Base-by-base conservation (phyloP, 2,888 invertebrate genomes). In the Meloe dianella region DNA sequence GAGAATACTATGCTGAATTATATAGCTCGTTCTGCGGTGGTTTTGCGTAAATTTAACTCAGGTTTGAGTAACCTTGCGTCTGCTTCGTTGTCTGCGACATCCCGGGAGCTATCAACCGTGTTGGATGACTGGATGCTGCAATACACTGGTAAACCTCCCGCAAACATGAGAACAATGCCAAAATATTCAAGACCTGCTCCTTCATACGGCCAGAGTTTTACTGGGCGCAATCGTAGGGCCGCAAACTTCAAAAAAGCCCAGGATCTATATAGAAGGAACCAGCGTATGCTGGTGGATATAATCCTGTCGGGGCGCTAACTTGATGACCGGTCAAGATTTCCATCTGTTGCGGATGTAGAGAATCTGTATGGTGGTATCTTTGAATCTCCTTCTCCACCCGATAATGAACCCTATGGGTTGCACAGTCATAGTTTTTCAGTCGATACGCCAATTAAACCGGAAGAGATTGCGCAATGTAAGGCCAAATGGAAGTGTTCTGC, bases 231-330 rank as follows among this genome's bases (percentile, higher is more conserved):
- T 7, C 35, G 17, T 17, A 60, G 67, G 17, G 61, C 61, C 0
- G 32, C 65, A 10, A 29, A 30, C 0, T 70, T 20, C 38, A 71
- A 71, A 38, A 69, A 69, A 60, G 67, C 67, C 9, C 71, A 71
- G 41, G 71, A 70, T 20, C 62, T 72, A 5, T 72, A 38, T 57
- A 2, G 1, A 5, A 66, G 61, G 65, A 51, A 68, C 41, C 29
- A 51, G 6, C 30, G 57, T 0, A 10, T 3, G 17, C 64, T 70
- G 8, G 63, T 64, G 17, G 66, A 66, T 12, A 17, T 27, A 1
- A 63, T 70, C 20, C 3, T 71, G 1, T 32, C 62, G 5, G 67
- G 66, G 7, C 30, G n/a, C 9, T 30, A 60, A 2, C 30, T 71
- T 2, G 10, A 57, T 10, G 57, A n/a, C 35, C 1, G 5, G 9